These are phyloP conservation scores for Heliconius eleuchia DNA, from an alignment of 1,140 invertebrate genomes.

Conservation along the genomic window DNA sequence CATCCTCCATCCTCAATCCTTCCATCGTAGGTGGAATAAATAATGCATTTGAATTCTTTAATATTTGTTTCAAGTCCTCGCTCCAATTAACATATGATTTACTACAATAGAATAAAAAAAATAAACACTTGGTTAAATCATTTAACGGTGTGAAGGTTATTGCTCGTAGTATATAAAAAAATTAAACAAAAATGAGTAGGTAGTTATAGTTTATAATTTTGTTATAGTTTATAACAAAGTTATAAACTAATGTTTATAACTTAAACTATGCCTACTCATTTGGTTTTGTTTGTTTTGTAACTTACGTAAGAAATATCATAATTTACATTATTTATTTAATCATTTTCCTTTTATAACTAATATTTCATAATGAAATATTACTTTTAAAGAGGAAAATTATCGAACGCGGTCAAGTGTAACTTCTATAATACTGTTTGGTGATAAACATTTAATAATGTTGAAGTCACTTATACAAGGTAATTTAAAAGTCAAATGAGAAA, in stretches of 20 bases:
- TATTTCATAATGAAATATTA: background rate
- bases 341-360: background rate
- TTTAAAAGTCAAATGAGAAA: constrained; percentile 11
- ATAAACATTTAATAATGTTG: constrained; percentile 24
- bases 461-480: constrained; percentile 9
- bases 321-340: no score
- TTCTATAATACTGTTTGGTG: constrained; percentile 17
- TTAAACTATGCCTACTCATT: no score
- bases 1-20: background rate
- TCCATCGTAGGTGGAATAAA: background rate
- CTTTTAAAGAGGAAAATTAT: constrained; percentile 29
- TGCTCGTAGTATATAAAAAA: background rate
- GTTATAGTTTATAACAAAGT: no score
- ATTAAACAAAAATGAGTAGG: no score
- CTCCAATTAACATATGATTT: background rate
- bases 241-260: no score
- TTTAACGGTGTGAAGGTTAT: background rate
- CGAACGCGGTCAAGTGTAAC: constrained; percentile 39
- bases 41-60: background rate
- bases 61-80: background rate
- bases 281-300: background rate
- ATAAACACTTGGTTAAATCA: background rate
- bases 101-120: background rate
- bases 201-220: no score
- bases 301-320: background rate